Percentiles rank a stretch among this genome's conserved stretches.
These are phyloP conservation scores for Epinephelus coioides DNA, from an alignment of 2,797 vertebrate species.

Conservation along the genomic window DNA sequence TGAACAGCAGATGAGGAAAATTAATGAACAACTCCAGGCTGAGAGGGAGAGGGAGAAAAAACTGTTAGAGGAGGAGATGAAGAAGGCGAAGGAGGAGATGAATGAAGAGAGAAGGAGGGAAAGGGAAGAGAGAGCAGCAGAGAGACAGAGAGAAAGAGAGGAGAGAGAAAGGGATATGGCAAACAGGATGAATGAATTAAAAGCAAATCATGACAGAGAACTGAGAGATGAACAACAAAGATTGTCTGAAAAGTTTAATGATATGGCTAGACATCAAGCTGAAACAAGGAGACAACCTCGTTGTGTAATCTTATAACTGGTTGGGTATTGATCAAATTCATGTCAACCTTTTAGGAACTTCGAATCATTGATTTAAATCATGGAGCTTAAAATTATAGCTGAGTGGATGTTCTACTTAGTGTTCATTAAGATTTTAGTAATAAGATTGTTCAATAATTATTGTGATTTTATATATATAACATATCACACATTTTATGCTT, in stretches of 20 bases:
- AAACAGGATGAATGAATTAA: not conserved
- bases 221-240: not conserved
- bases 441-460: too few relatives aligned
- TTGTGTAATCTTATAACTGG: too few relatives aligned
- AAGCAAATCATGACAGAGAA: not conserved
- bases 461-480: too few relatives aligned
- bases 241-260: rapidly evolving
- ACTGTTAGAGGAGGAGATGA: not conserved
- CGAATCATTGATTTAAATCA: too few relatives aligned
- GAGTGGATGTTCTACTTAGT: too few relatives aligned
- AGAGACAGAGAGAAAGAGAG: not conserved
- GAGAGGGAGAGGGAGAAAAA: not conserved
- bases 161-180: not conserved
- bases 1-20: not conserved
- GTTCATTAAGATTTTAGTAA: too few relatives aligned
- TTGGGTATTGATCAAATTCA: too few relatives aligned
- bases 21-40: not conserved
- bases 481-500: too few relatives aligned
- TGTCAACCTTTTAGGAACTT: too few relatives aligned
- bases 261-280: not conserved
- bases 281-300: not conserved
- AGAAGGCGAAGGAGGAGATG: too few relatives aligned
- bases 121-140: not conserved
- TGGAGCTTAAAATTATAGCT: too few relatives aligned
- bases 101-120: not conserved